Conservation (phyloP, 2,797 vertebrate species). For the Ceyx erithaca region DNA sequence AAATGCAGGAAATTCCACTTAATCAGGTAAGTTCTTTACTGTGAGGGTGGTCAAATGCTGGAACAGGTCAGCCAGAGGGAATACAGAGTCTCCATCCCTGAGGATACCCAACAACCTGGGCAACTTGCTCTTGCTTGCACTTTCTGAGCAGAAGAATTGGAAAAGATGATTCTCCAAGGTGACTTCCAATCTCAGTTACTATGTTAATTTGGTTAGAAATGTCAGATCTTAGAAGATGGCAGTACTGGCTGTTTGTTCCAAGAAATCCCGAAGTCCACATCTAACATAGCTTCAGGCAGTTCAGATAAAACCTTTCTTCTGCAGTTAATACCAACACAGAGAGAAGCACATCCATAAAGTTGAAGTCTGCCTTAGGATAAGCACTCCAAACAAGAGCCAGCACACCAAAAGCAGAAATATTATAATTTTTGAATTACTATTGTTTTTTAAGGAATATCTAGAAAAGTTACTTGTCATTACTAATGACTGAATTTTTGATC, state of each 20-base stretch:
- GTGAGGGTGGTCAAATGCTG: neutral
- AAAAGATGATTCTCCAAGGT: neutral
- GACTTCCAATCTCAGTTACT: neutral
- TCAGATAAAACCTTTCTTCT: neutral
- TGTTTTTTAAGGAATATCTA: neutral
- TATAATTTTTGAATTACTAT: neutral
- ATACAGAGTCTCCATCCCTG: neutral
- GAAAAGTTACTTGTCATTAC: neutral
- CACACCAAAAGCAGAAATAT: neutral
- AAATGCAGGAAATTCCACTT: neutral
- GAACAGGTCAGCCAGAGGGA: neutral
- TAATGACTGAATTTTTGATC: neutral
- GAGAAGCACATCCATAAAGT: neutral
- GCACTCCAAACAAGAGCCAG: neutral
- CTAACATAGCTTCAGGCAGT: neutral
- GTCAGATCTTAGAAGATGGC: neutral
- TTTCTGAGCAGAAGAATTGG: neutral
- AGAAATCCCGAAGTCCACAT: neutral
- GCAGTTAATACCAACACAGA: neutral
- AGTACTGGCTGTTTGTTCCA: neutral
- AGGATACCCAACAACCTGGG: neutral
- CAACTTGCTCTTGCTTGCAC: neutral
- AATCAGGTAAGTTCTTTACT: neutral
- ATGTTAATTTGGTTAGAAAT: neutral
- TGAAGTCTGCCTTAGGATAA: neutral